Evolutionary conservation across 2,888 invertebrate genomes (phyloP).

Genomic region (Eueremaeus valkanovi): DNA sequence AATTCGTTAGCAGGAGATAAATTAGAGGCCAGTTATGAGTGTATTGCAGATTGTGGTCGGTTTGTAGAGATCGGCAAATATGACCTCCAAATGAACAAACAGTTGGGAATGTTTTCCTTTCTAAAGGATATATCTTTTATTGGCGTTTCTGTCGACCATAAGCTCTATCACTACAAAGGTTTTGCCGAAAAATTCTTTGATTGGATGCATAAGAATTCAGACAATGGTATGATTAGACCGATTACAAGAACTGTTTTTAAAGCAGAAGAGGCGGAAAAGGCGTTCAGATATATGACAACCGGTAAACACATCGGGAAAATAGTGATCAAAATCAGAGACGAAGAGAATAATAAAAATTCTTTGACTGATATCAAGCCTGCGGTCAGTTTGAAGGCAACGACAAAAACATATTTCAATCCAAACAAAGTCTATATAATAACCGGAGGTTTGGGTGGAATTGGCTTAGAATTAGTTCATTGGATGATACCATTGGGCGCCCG

Average conservation of each 20-base stretch:
- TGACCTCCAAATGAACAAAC: neutral
- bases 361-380: conserved; percentile 61
- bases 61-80: conserved; percentile 67
- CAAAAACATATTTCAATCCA: conserved; percentile 68
- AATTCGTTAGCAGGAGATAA: conserved; percentile 96
- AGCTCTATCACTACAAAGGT: neutral
- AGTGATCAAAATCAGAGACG: neutral
- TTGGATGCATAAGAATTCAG: neutral
- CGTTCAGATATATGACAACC: too few species aligned
- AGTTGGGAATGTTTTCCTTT: neutral
- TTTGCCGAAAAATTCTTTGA: neutral
- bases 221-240: neutral
- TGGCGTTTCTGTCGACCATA: neutral
- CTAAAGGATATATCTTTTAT: neutral
- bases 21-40: conserved; percentile 84
- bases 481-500: conserved; percentile 82
- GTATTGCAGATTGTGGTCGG: conserved; percentile 84
- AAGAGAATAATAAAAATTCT: neutral
- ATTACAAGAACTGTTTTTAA: neutral
- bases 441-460: conserved; percentile 91
- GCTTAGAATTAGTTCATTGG: conserved; percentile 88
- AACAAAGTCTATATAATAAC: conserved; percentile 56
- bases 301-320: too few species aligned
- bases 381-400: conserved; percentile 60
- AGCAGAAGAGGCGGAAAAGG: neutral